Evolutionary conservation across 2,797 vertebrate genomes (phyloP).

Genomic region (Aeoliscus strigatus): DNA sequence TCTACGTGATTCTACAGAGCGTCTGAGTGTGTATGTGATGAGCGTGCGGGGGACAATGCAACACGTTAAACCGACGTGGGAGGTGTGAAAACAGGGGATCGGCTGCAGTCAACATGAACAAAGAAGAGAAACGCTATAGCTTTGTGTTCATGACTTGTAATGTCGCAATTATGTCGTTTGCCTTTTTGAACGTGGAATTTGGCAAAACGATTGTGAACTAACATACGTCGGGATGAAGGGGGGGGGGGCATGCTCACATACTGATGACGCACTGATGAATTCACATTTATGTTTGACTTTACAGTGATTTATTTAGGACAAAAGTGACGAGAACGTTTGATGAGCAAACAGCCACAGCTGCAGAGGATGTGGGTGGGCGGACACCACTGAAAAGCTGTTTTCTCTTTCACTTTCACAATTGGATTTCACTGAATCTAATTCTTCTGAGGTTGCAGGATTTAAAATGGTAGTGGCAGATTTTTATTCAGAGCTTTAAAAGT

Average conservation of each 20-base stretch:
- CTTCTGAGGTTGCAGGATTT: not conserved
- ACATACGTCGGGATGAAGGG: constrained; percentile 8
- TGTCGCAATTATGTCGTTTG: constrained; percentile 37
- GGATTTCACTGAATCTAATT: constrained; percentile 14
- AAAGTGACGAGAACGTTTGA: no score
- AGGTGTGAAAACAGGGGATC: constrained; percentile 70
- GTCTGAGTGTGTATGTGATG: constrained; percentile 34
- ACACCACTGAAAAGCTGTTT: constrained; percentile 24
- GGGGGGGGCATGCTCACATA: no score
- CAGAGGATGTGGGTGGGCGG: constrained; percentile 57
- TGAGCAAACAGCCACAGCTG: no score
- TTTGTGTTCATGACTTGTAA: constrained; percentile 51
- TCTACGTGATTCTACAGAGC: constrained; percentile 21
- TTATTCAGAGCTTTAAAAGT: no score
- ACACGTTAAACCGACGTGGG: constrained; percentile 67
- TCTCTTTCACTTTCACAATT: constrained; percentile 50
- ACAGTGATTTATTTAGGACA: no score
- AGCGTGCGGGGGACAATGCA: constrained; percentile 67
- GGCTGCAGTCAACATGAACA: constrained; percentile 68
- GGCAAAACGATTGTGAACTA: constrained; percentile 14
- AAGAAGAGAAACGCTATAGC: constrained; percentile 51
- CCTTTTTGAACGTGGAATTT: constrained; percentile 21
- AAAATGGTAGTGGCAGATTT: not conserved
- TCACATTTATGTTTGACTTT: no score
- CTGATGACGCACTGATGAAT: no score